Percentiles rank a stretch among this genome's conserved stretches.
These are phyloP conservation scores for Amphipyra tragopoginis DNA, from an alignment of 2,888 invertebrate species.

Conservation along the genomic window DNA sequence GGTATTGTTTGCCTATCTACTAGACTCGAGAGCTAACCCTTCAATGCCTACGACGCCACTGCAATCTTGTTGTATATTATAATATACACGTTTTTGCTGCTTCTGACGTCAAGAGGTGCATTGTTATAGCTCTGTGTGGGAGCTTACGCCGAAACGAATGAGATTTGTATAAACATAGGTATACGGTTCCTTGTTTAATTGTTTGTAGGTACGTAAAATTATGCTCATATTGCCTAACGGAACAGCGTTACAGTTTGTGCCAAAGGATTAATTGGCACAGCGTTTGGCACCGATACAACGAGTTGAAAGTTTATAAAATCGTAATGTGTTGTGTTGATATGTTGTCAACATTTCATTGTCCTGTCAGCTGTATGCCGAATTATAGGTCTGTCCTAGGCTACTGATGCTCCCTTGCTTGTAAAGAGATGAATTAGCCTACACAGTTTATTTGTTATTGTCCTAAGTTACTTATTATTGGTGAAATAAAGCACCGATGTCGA, in stretches of 20 bases:
- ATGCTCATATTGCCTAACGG: conserved; percentile 31
- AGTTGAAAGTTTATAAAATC: conserved; percentile 42
- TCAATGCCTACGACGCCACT: conserved; percentile 34
- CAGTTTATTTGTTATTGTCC: too few relatives aligned
- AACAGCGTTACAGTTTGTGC: conserved; percentile 37
- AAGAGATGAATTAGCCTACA: too few relatives aligned
- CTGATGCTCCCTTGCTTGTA: too few relatives aligned
- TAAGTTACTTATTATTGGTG: too few relatives aligned
- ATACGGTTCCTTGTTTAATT: conserved; percentile 19
- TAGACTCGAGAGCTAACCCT: conserved; percentile 43
- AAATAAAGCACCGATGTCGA: too few relatives aligned
- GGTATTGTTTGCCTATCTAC: conserved; percentile 42
- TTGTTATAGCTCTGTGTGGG: conserved; percentile 45
- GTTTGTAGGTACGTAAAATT: conserved; percentile 34
- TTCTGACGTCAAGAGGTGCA: conserved; percentile 54
- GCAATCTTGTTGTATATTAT: conserved; percentile 45
- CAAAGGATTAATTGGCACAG: conserved; percentile 49
- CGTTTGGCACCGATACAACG: conserved; percentile 36
- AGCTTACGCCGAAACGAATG: conserved; percentile 39
- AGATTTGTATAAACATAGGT: conserved; percentile 22
- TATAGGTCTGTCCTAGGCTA: too few relatives aligned
- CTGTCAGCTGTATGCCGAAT: too few relatives aligned
- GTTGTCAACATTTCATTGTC: too few relatives aligned
- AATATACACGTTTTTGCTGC: conserved; percentile 44
- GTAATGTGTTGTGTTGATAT: conserved; percentile 26